Evolutionary conservation across 2,113 vertebrate genomes (phyloP).

Genomic region (Solenodon paradoxus): DNA sequence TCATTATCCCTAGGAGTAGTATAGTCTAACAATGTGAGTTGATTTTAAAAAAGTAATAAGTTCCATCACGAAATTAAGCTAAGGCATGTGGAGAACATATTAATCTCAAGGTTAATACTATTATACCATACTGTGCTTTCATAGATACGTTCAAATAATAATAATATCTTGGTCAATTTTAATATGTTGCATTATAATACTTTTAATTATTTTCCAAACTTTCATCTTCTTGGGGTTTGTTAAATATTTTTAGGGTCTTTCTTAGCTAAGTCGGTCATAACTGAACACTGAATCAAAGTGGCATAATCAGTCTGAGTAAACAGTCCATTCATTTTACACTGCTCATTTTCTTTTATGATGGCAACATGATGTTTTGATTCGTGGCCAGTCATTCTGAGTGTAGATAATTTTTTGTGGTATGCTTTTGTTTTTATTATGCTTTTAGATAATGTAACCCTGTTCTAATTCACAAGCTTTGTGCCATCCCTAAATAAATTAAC

Average conservation of each 20-base stretch:
- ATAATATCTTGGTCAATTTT: slow-evolving; percentile 7
- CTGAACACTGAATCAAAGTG: neutral
- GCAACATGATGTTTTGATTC: slow-evolving; percentile 36
- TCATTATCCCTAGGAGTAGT: neutral
- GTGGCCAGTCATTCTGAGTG: neutral
- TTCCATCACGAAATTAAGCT: slow-evolving; percentile 37
- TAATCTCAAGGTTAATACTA: neutral
- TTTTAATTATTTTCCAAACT: slow-evolving; percentile 27
- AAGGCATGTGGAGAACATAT: neutral
- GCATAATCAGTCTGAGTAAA: slow-evolving; percentile 8
- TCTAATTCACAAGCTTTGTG: neutral
- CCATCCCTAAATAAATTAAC: neutral
- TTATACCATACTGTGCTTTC: neutral
- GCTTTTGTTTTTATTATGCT: slow-evolving; percentile 20
- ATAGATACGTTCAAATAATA: slow-evolving; percentile 1
- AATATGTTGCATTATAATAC: neutral
- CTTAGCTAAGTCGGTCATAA: slow-evolving; percentile 10
- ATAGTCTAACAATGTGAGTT: neutral
- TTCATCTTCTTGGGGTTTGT: slow-evolving; percentile 41
- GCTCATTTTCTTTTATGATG: slow-evolving; percentile 18
- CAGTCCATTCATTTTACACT: neutral
- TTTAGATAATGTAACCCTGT: neutral
- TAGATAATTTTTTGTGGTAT: neutral
- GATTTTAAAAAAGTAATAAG: slow-evolving; percentile 33
- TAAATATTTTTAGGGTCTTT: slow-evolving; percentile 28